Evolutionary conservation across 2,797 vertebrate genomes (phyloP).

Genomic region (Rhinichthys osculus): DNA sequence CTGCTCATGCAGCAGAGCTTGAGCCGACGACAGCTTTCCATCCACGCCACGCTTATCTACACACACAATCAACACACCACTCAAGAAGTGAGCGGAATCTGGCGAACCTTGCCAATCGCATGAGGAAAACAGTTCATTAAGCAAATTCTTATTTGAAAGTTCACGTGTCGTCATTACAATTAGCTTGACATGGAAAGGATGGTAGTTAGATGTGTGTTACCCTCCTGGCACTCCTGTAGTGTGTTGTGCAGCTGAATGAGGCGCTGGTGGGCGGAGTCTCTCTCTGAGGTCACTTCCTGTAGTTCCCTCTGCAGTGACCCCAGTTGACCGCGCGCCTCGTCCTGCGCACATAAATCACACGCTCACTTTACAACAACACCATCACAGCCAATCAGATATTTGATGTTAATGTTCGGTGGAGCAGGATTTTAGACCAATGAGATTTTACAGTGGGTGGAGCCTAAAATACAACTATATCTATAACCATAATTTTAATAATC

Average conservation of each 20-base stretch:
- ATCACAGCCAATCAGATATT: not conserved
- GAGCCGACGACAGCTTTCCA: conserved; percentile 78
- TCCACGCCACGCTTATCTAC: conserved; percentile 80
- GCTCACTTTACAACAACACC: not conserved
- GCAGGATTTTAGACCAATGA: not conserved
- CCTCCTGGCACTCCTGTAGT: conserved; percentile 85
- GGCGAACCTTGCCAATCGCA: not conserved
- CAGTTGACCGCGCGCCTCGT: conserved; percentile 82
- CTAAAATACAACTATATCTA: not conserved
- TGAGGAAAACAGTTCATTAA: not conserved
- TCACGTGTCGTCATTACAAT: not conserved
- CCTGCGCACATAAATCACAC: conserved; percentile 73
- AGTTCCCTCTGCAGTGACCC: conserved; percentile 78
- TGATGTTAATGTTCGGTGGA: not conserved
- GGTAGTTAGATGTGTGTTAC: conserved; percentile 65
- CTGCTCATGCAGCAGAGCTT: conserved; percentile 82
- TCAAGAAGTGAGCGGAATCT: no score
- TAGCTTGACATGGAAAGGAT: not conserved
- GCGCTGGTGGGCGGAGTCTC: conserved; percentile 73
- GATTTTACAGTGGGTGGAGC: not conserved
- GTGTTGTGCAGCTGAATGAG: conserved; percentile 82
- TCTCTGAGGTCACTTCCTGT: conserved; percentile 80
- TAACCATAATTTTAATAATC: no score
- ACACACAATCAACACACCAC: conserved; percentile 4
- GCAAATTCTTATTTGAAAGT: not conserved